A percentile compares a stretch with the other conserved stretches of the same genome.
phyloP scores from a whole-genome alignment of 2,113 vertebrate genomes.

The Podilymbus podiceps region DNA sequence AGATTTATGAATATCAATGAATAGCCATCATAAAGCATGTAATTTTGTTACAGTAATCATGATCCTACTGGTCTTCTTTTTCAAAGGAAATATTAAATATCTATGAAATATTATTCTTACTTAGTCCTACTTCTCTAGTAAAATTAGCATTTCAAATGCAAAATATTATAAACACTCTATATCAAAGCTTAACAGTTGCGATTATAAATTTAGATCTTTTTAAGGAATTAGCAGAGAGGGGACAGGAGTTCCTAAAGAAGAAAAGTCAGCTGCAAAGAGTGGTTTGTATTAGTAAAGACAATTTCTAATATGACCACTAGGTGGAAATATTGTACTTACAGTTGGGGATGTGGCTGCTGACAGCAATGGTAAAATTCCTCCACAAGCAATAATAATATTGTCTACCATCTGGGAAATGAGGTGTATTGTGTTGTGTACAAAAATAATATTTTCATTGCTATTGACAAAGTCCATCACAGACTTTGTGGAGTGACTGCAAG shows the following conservation, averaged over 20 bases:
- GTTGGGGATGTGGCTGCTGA: constrained; percentile 96
- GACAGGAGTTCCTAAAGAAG: background rate
- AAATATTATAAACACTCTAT: background rate
- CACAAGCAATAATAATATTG: constrained; percentile 99
- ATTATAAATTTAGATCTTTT: background rate
- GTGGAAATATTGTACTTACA: constrained; percentile 84
- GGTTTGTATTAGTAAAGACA: background rate
- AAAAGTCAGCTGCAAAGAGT: background rate
- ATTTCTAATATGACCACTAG: constrained; percentile 64
- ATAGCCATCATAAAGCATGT: background rate
- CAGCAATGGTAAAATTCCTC: constrained; percentile 96
- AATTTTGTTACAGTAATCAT: background rate
- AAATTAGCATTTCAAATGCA: background rate
- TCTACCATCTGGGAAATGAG: constrained; percentile 99
- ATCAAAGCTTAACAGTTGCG: background rate
- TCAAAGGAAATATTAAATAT: background rate
- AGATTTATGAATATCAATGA: background rate
- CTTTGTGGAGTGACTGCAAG: constrained; percentile 94
- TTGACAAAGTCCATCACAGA: constrained; percentile 99
- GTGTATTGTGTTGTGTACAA: constrained; percentile 99
- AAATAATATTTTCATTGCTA: constrained; percentile 99
- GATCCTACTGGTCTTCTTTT: background rate
- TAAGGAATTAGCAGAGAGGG: background rate
- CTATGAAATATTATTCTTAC: background rate
- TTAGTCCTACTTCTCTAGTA: background rate